Evolutionary conservation across 2,888 invertebrate genomes (phyloP), one percentile per base, ranked within the genome.

Genomic region (Drosophila infuscata): DNA sequence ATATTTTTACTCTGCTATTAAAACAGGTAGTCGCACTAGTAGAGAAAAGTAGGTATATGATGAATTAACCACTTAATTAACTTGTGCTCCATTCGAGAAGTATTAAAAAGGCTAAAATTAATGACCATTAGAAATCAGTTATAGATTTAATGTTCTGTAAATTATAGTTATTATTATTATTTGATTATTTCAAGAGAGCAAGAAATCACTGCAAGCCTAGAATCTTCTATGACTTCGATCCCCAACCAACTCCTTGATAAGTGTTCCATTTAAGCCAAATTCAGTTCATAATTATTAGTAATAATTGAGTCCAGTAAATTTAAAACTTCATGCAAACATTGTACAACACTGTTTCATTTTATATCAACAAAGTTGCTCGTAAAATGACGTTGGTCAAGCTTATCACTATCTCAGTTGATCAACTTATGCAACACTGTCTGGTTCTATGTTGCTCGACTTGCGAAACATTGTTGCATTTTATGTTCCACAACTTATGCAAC

Each of bases 11-110:
- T 25, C 25, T 25, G 12, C 12, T 12, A 12, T 3, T n/a, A n/a
- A n/a, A n/a, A 0, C 3, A n/a, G 2, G 4, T 2, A 41, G 3
- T 41, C 15, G 6, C 0, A 15, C 7, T 15, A 6, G 15, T 7
- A 7, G 9, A 9, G 5, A 11, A n/a, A 41, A 41, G 41, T 41
- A 9, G 41, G 9, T n/a, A n/a, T n/a, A n/a, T n/a, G n/a, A n/a
- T n/a, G n/a, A n/a, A n/a, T n/a, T n/a, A n/a, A n/a, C n/a, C n/a
- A n/a, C n/a, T n/a, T n/a, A n/a, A n/a, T n/a, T n/a, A n/a, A n/a
- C n/a, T n/a, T n/a, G n/a, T 15, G 36, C 9, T 9, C 2, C 9
- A 41, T 17, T 41, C 2, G 9, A 41, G 5, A n/a, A 5, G 0
- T n/a, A 41, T 41, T 0, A 5, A n/a, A n/a, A n/a, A 5, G 2